phyloP scores from a whole-genome alignment of 2,888 invertebrate genomes.

The Agrochola lota region DNA sequence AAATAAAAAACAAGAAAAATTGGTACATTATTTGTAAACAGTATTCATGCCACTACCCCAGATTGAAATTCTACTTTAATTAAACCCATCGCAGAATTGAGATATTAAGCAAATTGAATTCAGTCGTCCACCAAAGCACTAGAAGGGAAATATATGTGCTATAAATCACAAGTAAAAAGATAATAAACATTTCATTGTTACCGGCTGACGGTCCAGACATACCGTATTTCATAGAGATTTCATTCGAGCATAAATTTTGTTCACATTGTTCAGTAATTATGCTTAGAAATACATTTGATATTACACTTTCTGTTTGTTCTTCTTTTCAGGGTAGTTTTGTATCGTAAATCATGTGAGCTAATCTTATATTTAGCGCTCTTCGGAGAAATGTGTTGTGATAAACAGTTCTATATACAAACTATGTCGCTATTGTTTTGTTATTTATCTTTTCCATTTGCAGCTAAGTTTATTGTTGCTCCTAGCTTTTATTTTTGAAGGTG shows the following conservation, averaged over 20 bases:
- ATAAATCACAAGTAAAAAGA: constrained; percentile 76
- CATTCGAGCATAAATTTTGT: constrained; percentile 76
- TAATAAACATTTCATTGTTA: constrained; percentile 76
- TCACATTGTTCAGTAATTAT: constrained; percentile 76
- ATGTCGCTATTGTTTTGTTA: constrained; percentile 43
- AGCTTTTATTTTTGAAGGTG: neutral
- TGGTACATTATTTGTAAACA: neutral
- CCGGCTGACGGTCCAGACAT: constrained; percentile 69
- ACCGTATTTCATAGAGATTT: constrained; percentile 80
- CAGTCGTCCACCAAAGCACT: constrained; percentile 56
- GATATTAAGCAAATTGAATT: constrained; percentile 60
- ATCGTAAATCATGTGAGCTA: constrained; percentile 56
- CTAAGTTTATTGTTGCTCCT: neutral
- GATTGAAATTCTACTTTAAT: constrained; percentile 33
- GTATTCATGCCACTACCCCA: neutral
- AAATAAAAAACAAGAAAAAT: neutral
- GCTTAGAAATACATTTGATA: constrained; percentile 67
- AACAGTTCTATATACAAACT: constrained; percentile 28
- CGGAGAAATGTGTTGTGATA: constrained; percentile 47
- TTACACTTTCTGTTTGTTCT: constrained; percentile 49
- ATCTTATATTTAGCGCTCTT: constrained; percentile 59
- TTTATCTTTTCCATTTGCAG: constrained; percentile 23
- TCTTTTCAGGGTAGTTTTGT: constrained; percentile 49
- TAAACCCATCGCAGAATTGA: constrained; percentile 35
- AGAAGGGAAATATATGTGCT: constrained; percentile 62